Evolutionary conservation across 1,140 invertebrate species (phyloP).

Genomic region (Apis cerana): DNA sequence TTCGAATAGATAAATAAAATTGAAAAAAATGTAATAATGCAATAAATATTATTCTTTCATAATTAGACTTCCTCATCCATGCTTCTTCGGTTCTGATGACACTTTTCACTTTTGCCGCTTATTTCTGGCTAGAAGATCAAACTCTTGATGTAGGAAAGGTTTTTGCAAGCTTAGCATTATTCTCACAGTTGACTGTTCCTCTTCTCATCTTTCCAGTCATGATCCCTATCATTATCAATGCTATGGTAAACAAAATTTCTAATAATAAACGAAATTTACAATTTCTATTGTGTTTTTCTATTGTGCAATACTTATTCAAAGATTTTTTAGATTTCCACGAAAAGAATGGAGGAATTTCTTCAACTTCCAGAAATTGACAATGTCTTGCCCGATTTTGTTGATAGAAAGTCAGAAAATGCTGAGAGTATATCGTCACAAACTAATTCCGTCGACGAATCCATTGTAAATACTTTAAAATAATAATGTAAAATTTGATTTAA

Average conservation of each 20-base stretch:
- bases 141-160: slow-evolving; percentile 86
- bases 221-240: slow-evolving; percentile 89
- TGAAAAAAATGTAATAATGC: background rate
- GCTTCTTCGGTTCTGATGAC: slow-evolving; percentile 87
- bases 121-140: slow-evolving; percentile 82
- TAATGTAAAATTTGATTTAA: background rate
- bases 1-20: background rate
- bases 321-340: slow-evolving; percentile 84
- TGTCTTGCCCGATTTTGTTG: slow-evolving; percentile 77
- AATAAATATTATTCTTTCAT: background rate
- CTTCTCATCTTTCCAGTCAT: slow-evolving; percentile 90
- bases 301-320: slow-evolving; percentile 22
- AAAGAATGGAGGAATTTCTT: slow-evolving; percentile 86
- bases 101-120: slow-evolving; percentile 86
- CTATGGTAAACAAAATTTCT: slow-evolving; percentile 82
- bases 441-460: slow-evolving; percentile 42
- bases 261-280: no score
- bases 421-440: slow-evolving; percentile 12
- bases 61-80: slow-evolving; percentile 85
- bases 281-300: background rate
- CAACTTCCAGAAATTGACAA: slow-evolving; percentile 85
- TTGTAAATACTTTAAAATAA: slow-evolving; percentile 24
- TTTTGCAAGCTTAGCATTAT: slow-evolving; percentile 89
- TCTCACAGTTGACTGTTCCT: slow-evolving; percentile 90
- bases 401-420: slow-evolving; percentile 23